These are phyloP conservation scores for Microplitis mediator DNA, from an alignment of 1,140 invertebrate genomes.

Conservation along the genomic window DNA sequence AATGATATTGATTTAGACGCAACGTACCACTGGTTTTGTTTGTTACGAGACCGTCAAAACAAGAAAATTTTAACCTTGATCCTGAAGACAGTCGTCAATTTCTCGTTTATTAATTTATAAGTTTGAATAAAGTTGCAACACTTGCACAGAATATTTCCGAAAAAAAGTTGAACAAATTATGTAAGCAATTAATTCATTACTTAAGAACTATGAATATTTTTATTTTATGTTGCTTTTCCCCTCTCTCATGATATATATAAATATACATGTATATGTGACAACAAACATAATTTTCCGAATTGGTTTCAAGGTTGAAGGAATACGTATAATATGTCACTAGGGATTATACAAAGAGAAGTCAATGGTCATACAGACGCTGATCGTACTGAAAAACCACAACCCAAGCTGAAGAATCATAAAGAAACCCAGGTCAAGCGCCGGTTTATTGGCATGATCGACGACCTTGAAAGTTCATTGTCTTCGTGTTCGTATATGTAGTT, in stretches of 20 bases:
- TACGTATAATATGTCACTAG: neutral
- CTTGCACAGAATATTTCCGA: too few relatives aligned
- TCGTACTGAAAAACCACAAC: conserved; percentile 29
- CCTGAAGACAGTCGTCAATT: too few relatives aligned
- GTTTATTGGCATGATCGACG: conserved; percentile 34
- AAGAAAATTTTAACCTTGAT: neutral
- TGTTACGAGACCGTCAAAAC: neutral
- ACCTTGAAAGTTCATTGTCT: conserved; percentile 35
- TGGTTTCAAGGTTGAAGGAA: conserved; percentile 20
- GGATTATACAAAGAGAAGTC: neutral
- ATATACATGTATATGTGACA: too few relatives aligned
- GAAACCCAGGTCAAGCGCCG: conserved; percentile 31
- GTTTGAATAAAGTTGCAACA: too few relatives aligned
- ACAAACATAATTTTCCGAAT: neutral
- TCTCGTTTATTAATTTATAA: too few relatives aligned
- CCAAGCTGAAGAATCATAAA: conserved; percentile 28
- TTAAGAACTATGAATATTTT: too few relatives aligned
- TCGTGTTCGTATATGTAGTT: conserved; percentile 2
- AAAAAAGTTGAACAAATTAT: too few relatives aligned
- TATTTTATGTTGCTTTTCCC: too few relatives aligned
- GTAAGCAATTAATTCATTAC: too few relatives aligned
- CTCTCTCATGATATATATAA: too few relatives aligned
- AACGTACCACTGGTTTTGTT: neutral
- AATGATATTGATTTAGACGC: conserved; percentile 44
- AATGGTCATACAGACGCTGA: conserved; percentile 1